Evolutionary conservation across 2,888 invertebrate genomes (phyloP), one percentile per base, ranked within the genome.

Genomic region (Euzophera pinguis): DNA sequence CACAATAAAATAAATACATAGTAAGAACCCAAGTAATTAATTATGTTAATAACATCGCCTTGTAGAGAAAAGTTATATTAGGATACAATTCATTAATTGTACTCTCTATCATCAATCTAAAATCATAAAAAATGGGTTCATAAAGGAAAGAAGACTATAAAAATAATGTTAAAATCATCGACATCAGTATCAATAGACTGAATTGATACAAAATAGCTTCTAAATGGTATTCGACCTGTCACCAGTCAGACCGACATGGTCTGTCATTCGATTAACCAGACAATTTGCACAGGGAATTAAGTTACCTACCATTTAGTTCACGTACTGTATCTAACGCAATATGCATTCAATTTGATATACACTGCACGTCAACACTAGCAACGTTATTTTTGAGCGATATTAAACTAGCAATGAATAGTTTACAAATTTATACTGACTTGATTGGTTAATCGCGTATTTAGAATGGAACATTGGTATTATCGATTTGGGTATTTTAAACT

Each of bases 251-350:
- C 29, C 47, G 47, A 13, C 45, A 45, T 32, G 32, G 29, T 29
- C 32, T 32, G 45, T 45, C 45, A 45, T 45, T 45, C 32, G 32
- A 45, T 45, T 45, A 45, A 16, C 32, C 10, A 45, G 45, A 45
- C 32, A 45, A 45, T 45, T 45, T 32, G 45, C 16, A 45, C 45
- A 16, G 9, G 16, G 14, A 45, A 43, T 43, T 29, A 29, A 43
- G 29, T 43, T 43, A 29, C 29, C 13, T 4, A 27, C 29, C 12
- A 9, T 43, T 43, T 27, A 27, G 22, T 14, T 9, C 32, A 45
- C 32, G 32, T 13, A 43, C 29, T 32, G 10, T 32, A 32, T 32
- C 9, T 41, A 38, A 41, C 27, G 12, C 13, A 27, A 29, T 13
- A 8, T 43, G 27, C 43, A 43, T 29, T 9, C 7, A 8, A 43